Base-by-base conservation (phyloP, 1,140 invertebrate species). In the Leptoteleia sp. region DNA sequence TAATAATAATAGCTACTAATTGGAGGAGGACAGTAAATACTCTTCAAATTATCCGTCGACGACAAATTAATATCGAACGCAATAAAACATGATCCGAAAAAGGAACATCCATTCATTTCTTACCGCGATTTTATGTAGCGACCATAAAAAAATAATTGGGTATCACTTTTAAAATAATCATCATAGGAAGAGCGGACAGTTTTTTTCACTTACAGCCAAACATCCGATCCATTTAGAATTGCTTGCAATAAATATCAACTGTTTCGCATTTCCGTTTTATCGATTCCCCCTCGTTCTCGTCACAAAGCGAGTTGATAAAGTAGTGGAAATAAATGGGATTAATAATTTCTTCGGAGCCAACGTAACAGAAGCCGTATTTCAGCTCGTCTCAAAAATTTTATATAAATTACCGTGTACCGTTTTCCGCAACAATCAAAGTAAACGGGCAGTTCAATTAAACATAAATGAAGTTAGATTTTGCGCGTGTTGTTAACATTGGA, bases 371-470 rank as follows among this genome's bases (percentile, higher is more conserved):
- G 7, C 1, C 9, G 31, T 35, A 22, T 38, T 27, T 38, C 1
- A 13, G 12, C 17, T 11, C 19, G 6, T 42, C 29, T 29, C 6
- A 31, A 42, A 29, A 42, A n/a, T 13, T 33, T 8, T 0, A 19
- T 12, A 61, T 11, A 37, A 48, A 37, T 38, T 33, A 62, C 17
- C 38, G 15, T 33, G 5, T 12, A 9, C 35, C 13, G n/a, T 31
- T 50, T 33, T 6, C 9, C 19, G 5, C n/a, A 50, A 27, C 35
- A 64, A 52, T 54, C 17, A 65, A 42, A 42, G 25, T 29, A 52
- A 65, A 52, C 17, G 27, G 37, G 16, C n/a, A 27, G 7, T 47
- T 47, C 17, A 22, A 54, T 57, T 37, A 45, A 45, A 45, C 47
- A 47, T 37, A 12, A 47, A 27, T 48, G 17, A 57, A 37, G 3